A percentile compares a stretch with the other conserved stretches of the same genome.
Conservation (phyloP, 1,140 invertebrate genomes). For the Bombus polaris region DNA sequence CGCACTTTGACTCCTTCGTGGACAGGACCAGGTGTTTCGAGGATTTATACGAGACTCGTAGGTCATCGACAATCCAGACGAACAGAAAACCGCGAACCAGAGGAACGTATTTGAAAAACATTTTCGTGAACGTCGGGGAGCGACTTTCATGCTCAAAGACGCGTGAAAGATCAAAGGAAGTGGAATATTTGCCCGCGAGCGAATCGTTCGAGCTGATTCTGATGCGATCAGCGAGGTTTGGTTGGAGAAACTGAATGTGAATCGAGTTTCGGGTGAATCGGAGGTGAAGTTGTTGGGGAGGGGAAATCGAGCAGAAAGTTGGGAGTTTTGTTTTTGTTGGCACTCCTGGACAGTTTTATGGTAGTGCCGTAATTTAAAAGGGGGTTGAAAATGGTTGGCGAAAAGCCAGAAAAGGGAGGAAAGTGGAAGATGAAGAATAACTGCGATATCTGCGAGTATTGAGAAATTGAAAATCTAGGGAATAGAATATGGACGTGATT, state of each 20-base stretch:
- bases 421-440: background rate
- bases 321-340: background rate
- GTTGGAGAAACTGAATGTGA: background rate
- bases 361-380: background rate
- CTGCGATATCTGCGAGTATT: background rate
- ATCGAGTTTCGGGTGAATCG: background rate
- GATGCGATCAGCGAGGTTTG: too few relatives aligned
- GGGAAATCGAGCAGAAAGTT: background rate
- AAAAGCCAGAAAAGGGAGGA: too few relatives aligned
- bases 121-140: background rate
- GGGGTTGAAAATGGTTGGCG: background rate
- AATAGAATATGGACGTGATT: background rate
- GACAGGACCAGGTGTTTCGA: background rate
- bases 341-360: background rate
- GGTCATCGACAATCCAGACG: background rate
- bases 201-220: background rate
- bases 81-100: background rate
- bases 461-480: background rate
- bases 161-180: background rate
- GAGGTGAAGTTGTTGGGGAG: background rate
- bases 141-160: background rate
- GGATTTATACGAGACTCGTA: background rate
- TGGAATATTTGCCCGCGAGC: background rate
- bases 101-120: background rate
- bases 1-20: conserved; percentile 11